Evolutionary conservation across 1,140 invertebrate genomes (phyloP).

Genomic region (Telenomus remus): DNA sequence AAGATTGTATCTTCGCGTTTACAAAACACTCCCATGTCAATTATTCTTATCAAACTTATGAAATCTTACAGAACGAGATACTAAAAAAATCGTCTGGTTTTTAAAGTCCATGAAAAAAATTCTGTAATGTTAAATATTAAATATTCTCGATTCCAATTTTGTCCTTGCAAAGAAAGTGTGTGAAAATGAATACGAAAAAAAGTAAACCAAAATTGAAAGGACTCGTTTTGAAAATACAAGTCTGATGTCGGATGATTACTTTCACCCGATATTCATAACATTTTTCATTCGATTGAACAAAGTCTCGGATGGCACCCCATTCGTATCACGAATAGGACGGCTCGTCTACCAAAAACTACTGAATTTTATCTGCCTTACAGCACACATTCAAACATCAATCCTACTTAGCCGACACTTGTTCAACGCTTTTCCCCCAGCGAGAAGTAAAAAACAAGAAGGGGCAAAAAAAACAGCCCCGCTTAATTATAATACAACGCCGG

Average conservation of each 20-base stretch:
- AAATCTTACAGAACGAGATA: no score
- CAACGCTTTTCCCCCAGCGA: constrained; percentile 4
- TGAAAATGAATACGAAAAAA: no score
- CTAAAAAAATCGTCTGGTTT: no score
- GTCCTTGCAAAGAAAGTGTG: no score
- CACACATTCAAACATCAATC: constrained; percentile 15
- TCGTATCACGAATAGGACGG: constrained; percentile 7
- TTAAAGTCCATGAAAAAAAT: no score
- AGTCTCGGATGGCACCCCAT: background rate
- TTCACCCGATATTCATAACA: background rate
- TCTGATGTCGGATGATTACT: background rate
- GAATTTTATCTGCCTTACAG: constrained; percentile 2
- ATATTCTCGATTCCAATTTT: no score
- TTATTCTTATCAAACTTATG: no score
- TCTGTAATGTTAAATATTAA: no score
- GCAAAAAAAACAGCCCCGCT: constrained; percentile 13
- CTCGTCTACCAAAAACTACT: constrained; percentile 23
- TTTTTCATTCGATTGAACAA: constrained; percentile 6
- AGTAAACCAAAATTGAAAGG: no score
- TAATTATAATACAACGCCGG: constrained; percentile 22
- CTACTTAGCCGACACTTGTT: constrained; percentile 32
- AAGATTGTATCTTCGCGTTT: no score
- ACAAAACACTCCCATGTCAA: no score
- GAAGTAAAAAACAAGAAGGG: no score
- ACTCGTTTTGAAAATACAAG: background rate